Evolutionary conservation across 2,113 vertebrate species (phyloP).

Genomic region (Pseudorasbora parva): DNA sequence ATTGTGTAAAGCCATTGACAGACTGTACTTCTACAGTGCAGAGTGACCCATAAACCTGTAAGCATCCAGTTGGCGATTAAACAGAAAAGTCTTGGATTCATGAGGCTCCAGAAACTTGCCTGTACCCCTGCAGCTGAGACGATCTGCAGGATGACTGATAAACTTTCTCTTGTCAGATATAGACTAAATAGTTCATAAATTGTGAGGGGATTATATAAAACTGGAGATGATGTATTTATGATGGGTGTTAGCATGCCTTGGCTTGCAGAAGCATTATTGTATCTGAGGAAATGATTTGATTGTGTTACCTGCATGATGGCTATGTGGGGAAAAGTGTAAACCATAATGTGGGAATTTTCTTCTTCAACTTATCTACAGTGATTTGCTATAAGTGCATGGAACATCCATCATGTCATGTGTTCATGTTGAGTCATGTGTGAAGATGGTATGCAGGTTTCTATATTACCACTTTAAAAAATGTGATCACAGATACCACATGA

Average conservation of each 20-base stretch:
- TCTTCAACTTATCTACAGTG: neutral
- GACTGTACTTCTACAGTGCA: no score
- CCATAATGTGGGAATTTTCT: neutral
- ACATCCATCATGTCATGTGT: neutral
- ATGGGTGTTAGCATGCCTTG: neutral
- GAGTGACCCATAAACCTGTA: constrained; percentile 77
- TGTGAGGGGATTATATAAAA: neutral
- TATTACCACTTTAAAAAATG: neutral
- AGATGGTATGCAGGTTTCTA: neutral
- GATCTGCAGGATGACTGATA: constrained; percentile 35
- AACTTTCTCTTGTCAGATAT: neutral
- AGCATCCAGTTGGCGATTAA: constrained; percentile 78
- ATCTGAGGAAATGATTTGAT: neutral
- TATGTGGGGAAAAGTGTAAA: neutral
- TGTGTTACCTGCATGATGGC: neutral
- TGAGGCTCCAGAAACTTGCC: constrained; percentile 51
- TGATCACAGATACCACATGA: neutral
- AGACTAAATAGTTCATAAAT: neutral
- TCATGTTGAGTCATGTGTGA: neutral
- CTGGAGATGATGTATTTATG: neutral
- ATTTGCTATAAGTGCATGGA: neutral
- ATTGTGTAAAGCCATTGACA: neutral
- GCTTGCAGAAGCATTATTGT: constrained; percentile 7
- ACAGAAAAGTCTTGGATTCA: constrained; percentile 68
- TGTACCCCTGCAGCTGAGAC: neutral